Percentiles rank a stretch among this genome's conserved stretches.
Conservation (phyloP, 2,113 vertebrate genomes). For the Tursiops truncatus region DNA sequence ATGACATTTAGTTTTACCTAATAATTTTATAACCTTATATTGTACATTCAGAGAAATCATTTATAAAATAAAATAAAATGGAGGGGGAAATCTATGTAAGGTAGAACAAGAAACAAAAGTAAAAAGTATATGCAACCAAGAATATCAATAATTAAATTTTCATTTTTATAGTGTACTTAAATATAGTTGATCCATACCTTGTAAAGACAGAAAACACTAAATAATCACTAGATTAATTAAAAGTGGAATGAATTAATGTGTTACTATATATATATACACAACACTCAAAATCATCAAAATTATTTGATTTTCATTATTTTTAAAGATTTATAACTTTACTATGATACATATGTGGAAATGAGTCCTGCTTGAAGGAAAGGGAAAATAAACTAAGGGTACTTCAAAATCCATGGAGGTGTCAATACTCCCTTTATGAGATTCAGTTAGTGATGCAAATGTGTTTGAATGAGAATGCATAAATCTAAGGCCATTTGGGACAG, state of each 20-base stretch:
- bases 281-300: not conserved
- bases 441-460: not conserved
- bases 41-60: not conserved
- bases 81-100: not conserved
- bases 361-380: not conserved
- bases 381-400: not conserved
- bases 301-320: not conserved
- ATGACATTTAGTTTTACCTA: not conserved
- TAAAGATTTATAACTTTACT: not conserved
- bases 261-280: not conserved
- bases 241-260: not conserved
- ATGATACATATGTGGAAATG: not conserved
- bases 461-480: not conserved
- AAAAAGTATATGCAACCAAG: not conserved
- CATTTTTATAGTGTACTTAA: not conserved
- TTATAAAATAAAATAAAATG: not conserved
- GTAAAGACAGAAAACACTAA: not conserved
- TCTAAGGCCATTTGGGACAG: not conserved
- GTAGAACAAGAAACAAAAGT: not conserved
- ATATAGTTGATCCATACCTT: not conserved
- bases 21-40: not conserved
- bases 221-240: conserved; percentile 20
- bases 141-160: not conserved
- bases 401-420: not conserved
- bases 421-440: not conserved